These are phyloP conservation scores for Chaenocephalus aceratus DNA, from an alignment of 2,113 vertebrate genomes.

Conservation along the genomic window DNA sequence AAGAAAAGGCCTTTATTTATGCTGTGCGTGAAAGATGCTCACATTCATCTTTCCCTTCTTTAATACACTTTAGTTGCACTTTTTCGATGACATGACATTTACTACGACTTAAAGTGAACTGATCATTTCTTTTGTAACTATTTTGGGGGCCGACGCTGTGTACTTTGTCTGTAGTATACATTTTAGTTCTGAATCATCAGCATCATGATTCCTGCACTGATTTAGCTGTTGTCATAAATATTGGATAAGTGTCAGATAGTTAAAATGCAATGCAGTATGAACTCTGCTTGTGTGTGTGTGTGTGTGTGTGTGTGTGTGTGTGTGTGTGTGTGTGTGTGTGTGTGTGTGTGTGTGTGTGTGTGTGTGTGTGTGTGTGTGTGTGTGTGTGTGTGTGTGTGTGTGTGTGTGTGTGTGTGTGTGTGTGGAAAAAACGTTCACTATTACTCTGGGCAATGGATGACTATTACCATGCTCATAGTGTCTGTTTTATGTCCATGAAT, in stretches of 20 bases:
- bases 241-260: conserved; percentile 1
- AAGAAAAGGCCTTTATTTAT: conserved; percentile 5
- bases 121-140: background rate
- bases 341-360: background rate
- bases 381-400: background rate
- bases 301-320: too few species aligned
- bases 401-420: background rate
- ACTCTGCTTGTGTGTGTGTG: background rate
- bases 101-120: background rate
- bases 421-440: background rate
- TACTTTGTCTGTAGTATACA: background rate
- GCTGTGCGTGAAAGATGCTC: conserved; percentile 9
- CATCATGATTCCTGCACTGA: conserved; percentile 9
- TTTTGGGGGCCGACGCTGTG: background rate
- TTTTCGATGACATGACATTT: background rate
- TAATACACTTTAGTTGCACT: conserved; percentile 9
- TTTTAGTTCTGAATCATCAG: background rate
- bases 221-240: conserved; percentile 30
- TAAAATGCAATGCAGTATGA: conserved; percentile 1
- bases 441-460: conserved; percentile 20
- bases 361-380: background rate
- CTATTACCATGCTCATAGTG: conserved; percentile 30
- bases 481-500: conserved; percentile 38
- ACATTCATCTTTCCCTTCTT: conserved; percentile 19
- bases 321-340: background rate